Percentiles rank a stretch among this genome's conserved stretches.
phyloP scores from a whole-genome alignment of 1,140 invertebrate genomes.

The Phortica variegata region DNA sequence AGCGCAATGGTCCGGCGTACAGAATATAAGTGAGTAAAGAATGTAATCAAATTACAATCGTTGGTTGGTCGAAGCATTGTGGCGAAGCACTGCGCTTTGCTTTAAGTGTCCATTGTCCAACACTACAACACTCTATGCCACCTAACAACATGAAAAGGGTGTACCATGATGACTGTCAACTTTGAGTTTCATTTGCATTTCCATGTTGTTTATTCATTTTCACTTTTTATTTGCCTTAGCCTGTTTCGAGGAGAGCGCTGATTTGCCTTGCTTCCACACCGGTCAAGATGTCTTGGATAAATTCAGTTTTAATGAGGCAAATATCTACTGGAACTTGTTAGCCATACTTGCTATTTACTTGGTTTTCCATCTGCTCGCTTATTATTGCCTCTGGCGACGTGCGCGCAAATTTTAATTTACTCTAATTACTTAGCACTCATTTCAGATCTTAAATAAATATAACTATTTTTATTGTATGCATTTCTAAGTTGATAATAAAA shows the following conservation, averaged over 20 bases:
- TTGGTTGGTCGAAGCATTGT: not conserved
- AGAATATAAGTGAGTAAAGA: slow-evolving; percentile 74
- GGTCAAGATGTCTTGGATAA: slow-evolving; percentile 71
- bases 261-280: slow-evolving; percentile 70
- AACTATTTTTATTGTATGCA: too few relatives aligned
- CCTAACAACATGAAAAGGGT: not conserved
- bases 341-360: slow-evolving; percentile 68
- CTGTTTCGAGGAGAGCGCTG: slow-evolving; percentile 61
- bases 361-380: slow-evolving; percentile 70
- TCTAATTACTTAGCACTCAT: too few relatives aligned
- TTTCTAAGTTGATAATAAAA: too few relatives aligned
- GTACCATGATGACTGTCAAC: too few relatives aligned
- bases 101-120: too few relatives aligned
- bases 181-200: not conserved
- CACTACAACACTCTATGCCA: too few relatives aligned
- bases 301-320: slow-evolving; percentile 69
- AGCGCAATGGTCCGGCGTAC: slow-evolving; percentile 73
- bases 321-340: slow-evolving; percentile 67
- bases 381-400: slow-evolving; percentile 66
- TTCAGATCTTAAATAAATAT: too few relatives aligned
- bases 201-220: not conserved
- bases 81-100: too few relatives aligned
- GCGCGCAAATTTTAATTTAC: slow-evolving; percentile 67
- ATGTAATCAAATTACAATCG: not conserved
- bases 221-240: slow-evolving; percentile 60